Conservation (phyloP, 2,113 vertebrate species). For the Aegithalos caudatus region DNA sequence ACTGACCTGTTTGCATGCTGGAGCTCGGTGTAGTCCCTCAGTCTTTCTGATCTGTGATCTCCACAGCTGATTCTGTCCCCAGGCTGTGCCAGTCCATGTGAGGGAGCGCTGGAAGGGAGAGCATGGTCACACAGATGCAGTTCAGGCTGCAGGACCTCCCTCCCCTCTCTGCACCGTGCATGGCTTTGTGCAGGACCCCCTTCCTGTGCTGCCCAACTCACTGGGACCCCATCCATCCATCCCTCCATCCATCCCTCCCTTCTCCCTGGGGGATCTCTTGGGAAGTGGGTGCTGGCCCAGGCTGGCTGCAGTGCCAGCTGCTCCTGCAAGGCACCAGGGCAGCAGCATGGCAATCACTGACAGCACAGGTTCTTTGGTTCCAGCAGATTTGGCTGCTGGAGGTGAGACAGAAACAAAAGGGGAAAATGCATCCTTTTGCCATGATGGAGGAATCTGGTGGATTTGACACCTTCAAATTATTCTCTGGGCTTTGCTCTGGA, state of each 20-base stretch:
- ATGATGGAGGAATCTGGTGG: neutral
- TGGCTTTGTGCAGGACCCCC: neutral
- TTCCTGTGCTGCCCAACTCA: neutral
- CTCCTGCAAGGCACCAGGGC: accelerated
- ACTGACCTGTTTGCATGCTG: neutral
- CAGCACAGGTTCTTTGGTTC: neutral
- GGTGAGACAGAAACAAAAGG: neutral
- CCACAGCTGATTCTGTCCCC: neutral
- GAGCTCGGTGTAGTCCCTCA: neutral
- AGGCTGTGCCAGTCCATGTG: neutral
- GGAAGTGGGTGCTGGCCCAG: neutral
- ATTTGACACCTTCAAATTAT: neutral
- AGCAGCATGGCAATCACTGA: neutral
- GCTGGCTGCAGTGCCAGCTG: neutral
- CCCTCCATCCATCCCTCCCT: neutral
- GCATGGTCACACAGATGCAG: neutral
- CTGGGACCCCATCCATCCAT: neutral
- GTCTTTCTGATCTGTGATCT: neutral
- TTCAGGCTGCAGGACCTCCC: neutral
- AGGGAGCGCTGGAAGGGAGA: neutral
- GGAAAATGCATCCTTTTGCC: neutral
- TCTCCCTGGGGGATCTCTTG: neutral
- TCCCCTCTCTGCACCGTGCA: neutral
- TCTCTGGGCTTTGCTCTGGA: neutral
- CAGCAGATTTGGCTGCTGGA: neutral